Evolutionary conservation across 2,888 invertebrate species (phyloP), one percentile per base, ranked within the genome.

Genomic region (Microdon myrmicae): DNA sequence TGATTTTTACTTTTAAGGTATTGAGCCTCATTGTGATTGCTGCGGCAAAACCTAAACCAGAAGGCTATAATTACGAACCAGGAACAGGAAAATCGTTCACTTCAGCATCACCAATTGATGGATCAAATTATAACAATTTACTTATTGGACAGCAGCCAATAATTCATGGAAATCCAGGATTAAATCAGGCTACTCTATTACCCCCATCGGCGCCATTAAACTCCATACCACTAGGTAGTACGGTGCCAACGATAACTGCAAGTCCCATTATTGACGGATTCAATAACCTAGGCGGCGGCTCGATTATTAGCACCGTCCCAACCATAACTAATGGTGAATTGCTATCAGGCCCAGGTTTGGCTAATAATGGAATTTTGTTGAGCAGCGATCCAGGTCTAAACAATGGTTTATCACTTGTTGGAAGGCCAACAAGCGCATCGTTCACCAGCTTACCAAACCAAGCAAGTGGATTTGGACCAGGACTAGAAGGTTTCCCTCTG

Each of bases 51-150:
- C 68, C 73, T 2, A 44, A 41, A 22, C 68, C 69, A 37, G 56
- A 73, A 66, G 74, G 75, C 5, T 75, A 75, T 29, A 71, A 70
- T 47, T 75, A 74, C 28, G 68, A 67, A 38, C 19, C 25, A 12
- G 29, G 48, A 14, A 2, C 6, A 19, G 38, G 44, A 6, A 43
- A 28, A 20, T n/a, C 20, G 2, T 20, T 14, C 8, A 9, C 8
- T n/a, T n/a, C n/a, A n/a, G n/a, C n/a, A n/a, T n/a, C n/a, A n/a
- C n/a, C n/a, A n/a, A n/a, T n/a, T n/a, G n/a, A n/a, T n/a, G n/a
- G n/a, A n/a, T n/a, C n/a, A n/a, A n/a, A n/a, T n/a, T n/a, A n/a
- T n/a, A n/a, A n/a, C n/a, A n/a, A n/a, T n/a, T n/a, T n/a, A n/a
- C n/a, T n/a, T n/a, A n/a, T n/a, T n/a, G n/a, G n/a, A n/a, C n/a